Evolutionary conservation across 2,888 invertebrate genomes (phyloP), one percentile per base, ranked within the genome.

Genomic region (Brachyptera putata): DNA sequence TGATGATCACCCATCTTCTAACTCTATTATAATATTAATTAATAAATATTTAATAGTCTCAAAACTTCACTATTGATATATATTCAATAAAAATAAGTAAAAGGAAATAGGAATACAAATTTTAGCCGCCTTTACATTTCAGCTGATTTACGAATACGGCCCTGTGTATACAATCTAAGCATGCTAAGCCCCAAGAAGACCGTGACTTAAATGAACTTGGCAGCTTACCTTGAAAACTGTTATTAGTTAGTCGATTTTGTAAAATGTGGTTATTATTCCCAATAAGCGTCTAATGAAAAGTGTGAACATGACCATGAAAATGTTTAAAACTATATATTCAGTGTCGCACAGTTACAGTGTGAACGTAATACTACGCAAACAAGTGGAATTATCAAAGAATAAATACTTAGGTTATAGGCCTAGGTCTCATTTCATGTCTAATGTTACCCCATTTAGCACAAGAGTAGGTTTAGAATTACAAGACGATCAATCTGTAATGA

Each of bases 1-100:
- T 21, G 49, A 34, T 36, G 30, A 43, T 53, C 53, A 18, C 18
- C 34, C 53, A 53, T 53, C 11, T n/a, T 50, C n/a, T 50, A 25
- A 18, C 9, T n/a, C n/a, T 1, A 37, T 37, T 37, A 13, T 37
- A 4, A 37, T 16, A 16, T 4, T 41, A 3, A 7, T 41, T 4
- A 41, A 18, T 5, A 41, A 18, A 21, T 41, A 16, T 3, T 41
- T 41, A 2, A 41, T 18, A 21, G 18, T 41, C 16, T 41, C 18
- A 1, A 41, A 9, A 16, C 3, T 5, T 9, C 7, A 16, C 4
- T 41, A 16, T 41, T 41, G 18, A 18, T 16, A 2, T 18, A 11
- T 41, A 2, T n/a, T 2, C 16, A 37, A 37, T 37, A 37, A 18
- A 13, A 41, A 41, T 16, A n/a, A n/a, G n/a, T n/a, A n/a, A n/a